A percentile compares a stretch with the other conserved stretches of the same genome.
Evolutionary conservation across 2,797 vertebrate genomes (phyloP).

Genomic region (Pyrrhura leucotis): DNA sequence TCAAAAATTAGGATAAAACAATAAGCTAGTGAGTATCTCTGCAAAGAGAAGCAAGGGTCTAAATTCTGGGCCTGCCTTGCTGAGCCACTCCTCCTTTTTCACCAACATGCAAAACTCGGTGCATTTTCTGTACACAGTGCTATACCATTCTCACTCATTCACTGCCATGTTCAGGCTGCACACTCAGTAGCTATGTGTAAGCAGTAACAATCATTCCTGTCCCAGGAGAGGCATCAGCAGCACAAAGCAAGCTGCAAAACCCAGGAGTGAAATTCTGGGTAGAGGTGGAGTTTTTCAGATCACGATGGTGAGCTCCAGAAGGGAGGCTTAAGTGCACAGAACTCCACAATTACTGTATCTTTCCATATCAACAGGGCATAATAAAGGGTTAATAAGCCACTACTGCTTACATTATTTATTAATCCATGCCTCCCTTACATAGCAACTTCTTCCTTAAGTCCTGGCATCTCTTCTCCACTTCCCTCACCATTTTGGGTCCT

Average conservation of each 20-base stretch:
- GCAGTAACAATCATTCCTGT: background rate
- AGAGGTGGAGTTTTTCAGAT: background rate
- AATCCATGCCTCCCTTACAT: background rate
- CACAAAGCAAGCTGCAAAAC: background rate
- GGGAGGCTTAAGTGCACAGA: background rate
- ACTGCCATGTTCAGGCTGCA: background rate
- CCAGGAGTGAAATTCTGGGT: fast-evolving
- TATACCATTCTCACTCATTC: background rate
- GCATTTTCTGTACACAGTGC: background rate
- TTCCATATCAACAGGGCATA: background rate
- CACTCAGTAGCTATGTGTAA: fast-evolving
- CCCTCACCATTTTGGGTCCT: background rate
- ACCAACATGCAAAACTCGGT: background rate
- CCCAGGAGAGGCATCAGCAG: background rate
- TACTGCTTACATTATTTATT: background rate
- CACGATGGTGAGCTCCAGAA: background rate
- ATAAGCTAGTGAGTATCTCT: background rate
- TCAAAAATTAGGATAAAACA: background rate
- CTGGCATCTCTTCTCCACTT: conserved; percentile 27
- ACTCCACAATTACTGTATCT: background rate
- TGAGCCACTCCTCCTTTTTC: background rate
- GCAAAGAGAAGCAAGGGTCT: background rate
- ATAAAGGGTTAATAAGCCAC: background rate
- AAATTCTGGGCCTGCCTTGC: background rate
- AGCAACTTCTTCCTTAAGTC: conserved; percentile 15